phyloP scores from a whole-genome alignment of 2,888 invertebrate species.

The Xestobium rufovillosum region DNA sequence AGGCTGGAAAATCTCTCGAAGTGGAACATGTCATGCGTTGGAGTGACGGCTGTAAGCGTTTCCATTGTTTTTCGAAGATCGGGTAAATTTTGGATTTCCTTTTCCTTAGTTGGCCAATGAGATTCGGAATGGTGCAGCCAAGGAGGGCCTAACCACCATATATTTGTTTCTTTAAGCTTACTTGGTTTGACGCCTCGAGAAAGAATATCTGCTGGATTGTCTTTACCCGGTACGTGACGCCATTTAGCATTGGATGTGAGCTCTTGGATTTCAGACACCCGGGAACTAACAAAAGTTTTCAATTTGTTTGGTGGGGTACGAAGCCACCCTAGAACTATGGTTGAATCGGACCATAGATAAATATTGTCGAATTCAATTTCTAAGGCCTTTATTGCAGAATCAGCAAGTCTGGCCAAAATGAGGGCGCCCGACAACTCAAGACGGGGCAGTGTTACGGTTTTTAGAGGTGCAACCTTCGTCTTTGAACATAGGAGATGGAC shows the following conservation, averaged over 20 bases:
- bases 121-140: constrained; percentile 8
- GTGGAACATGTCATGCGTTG: neutral
- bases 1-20: constrained; percentile 7
- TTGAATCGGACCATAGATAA: constrained; percentile 23
- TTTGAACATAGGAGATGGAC: constrained; percentile 11
- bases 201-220: constrained; percentile 21
- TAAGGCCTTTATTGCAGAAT: no score
- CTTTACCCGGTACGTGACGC: constrained; percentile 20
- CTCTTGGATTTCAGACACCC: constrained; percentile 21
- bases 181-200: constrained; percentile 17
- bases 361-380: constrained; percentile 8
- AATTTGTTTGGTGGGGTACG: constrained; percentile 16
- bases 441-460: constrained; percentile 17
- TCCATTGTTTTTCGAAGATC: constrained; percentile 14
- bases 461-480: constrained; percentile 15
- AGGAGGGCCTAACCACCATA: constrained; percentile 23
- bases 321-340: constrained; percentile 21
- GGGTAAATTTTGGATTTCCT: constrained; percentile 5
- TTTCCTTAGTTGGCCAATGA: constrained; percentile 7
- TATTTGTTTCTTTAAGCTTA: constrained; percentile 8
- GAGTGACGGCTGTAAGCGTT: neutral
- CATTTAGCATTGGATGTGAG: constrained; percentile 13
- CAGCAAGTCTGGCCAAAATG: constrained; percentile 10
- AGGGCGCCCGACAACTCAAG: constrained; percentile 19
- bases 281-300: constrained; percentile 21